A percentile compares a stretch with the other conserved stretches of the same genome.
Conservation (phyloP, 2,888 invertebrate genomes). For the Pyrrhopygopsis socrates region DNA sequence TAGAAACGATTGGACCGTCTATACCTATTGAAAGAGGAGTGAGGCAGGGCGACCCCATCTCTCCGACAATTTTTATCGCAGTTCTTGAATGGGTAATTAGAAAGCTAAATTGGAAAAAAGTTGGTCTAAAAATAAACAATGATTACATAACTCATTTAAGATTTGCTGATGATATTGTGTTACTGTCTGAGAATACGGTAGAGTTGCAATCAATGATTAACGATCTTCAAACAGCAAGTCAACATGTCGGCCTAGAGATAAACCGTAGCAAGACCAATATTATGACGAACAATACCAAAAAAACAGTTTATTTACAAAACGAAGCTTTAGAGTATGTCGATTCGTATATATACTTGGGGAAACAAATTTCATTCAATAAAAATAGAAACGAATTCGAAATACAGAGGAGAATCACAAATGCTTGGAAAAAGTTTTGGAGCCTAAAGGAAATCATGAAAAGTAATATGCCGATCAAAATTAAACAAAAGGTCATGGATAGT, state of each 20-base stretch:
- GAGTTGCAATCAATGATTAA: neutral
- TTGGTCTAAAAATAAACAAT: neutral
- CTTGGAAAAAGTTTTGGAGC: neutral
- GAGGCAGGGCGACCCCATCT: neutral
- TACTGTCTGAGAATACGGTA: neutral
- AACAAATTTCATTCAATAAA: neutral
- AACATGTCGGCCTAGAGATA: neutral
- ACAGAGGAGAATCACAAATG: neutral
- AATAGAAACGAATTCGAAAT: neutral
- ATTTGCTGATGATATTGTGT: conserved; percentile 4
- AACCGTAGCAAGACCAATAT: neutral
- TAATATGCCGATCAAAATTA: neutral
- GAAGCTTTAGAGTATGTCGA: neutral
- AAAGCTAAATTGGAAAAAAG: conserved; percentile 15
- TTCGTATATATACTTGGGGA: neutral
- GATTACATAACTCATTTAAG: neutral
- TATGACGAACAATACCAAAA: conserved; percentile 10
- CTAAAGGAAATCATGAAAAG: neutral
- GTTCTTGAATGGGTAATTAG: conserved; percentile 14
- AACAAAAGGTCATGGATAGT: neutral
- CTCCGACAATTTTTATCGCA: neutral
- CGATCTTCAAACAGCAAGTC: neutral
- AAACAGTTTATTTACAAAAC: neutral
- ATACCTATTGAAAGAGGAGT: too few relatives aligned
- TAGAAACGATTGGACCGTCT: too few relatives aligned